Base-by-base conservation (phyloP, 2,888 invertebrate species). In the Cheilosia pagana region DNA sequence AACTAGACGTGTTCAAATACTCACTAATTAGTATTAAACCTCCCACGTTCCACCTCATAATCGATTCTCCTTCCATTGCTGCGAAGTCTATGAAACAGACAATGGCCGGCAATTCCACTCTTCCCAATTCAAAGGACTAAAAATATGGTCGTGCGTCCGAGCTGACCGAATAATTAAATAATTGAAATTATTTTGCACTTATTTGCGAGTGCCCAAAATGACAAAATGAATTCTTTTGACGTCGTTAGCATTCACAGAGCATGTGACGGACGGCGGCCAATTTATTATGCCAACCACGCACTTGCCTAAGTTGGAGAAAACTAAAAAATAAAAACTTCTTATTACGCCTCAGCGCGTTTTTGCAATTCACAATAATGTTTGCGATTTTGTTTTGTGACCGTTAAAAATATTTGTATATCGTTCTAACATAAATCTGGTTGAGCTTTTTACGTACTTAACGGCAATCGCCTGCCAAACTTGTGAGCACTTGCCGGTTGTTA, bases 111-210 rank as follows among this genome's bases (percentile, higher is more conserved):
- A 5, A 3, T n/a, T 28, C 48, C 19, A 48, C 48, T 31, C 21
- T 67, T 31, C 72, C 12, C 50, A 68, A 45, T 81, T 63, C 70
- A 71, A 78, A 85, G 81, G 83, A 81, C 75, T 59, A 21, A 74
- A 63, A 85, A 85, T 41, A 25, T 79, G 75, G 75, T 75, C 70
- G 79, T 75, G 65, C 65, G 81, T 85, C 74, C 81, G 79, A 79
- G 75, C 70, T 85, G 79, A 55, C 79, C 75, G 83, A 85, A 75
- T 81, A 85, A 85, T 81, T 62, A 75, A 79, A 81, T 75, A 71
- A 85, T 70, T 85, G 75, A 79, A 75, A 60, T 75, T 75, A 63
- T 62, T 78, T 72, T 63, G 68, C 78, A 53, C 72, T 78, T 63
- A 63, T 60, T 70, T 68, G 60, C 63, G 55, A 63, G 35, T 63